These are phyloP conservation scores for Heliangelus exortis DNA, from an alignment of 2,797 vertebrate genomes.

Conservation along the genomic window DNA sequence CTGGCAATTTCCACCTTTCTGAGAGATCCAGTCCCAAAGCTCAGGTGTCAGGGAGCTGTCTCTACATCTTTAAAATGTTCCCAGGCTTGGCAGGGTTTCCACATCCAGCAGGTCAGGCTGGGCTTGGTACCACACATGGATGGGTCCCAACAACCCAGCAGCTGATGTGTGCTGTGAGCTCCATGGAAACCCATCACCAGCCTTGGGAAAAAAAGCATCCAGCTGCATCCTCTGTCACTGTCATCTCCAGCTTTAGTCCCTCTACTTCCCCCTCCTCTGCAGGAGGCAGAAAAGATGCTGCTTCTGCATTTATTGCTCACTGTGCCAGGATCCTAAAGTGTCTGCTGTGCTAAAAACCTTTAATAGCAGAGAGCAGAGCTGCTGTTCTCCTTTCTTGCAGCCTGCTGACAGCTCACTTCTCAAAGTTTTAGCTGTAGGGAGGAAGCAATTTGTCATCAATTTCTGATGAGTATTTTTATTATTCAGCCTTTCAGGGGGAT, in stretches of 20 bases:
- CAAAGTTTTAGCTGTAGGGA: background rate
- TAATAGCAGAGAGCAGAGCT: background rate
- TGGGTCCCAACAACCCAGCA: background rate
- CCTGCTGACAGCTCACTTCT: slow-evolving; percentile 43
- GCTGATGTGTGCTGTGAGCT: background rate
- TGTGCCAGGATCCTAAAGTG: slow-evolving; percentile 28
- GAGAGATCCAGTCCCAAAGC: background rate
- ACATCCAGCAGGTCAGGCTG: background rate
- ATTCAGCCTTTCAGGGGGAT: background rate
- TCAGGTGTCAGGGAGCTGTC: background rate
- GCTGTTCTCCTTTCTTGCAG: background rate
- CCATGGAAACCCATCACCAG: background rate
- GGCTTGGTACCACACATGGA: background rate
- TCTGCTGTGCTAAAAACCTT: slow-evolving; percentile 33
- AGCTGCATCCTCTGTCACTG: slow-evolving; percentile 20
- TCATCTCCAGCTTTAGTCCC: background rate
- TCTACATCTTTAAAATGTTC: background rate
- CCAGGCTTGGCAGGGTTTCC: background rate
- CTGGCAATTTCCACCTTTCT: background rate
- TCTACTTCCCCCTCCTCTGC: background rate
- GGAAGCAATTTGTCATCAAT: background rate
- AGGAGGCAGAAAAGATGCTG: slow-evolving; percentile 14
- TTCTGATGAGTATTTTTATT: background rate
- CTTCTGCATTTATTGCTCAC: background rate
- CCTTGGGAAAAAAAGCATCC: background rate